Evolutionary conservation across 35 echinoderm and acorn worm genomes (phyloP).

Genomic region (Acanthaster planci): DNA sequence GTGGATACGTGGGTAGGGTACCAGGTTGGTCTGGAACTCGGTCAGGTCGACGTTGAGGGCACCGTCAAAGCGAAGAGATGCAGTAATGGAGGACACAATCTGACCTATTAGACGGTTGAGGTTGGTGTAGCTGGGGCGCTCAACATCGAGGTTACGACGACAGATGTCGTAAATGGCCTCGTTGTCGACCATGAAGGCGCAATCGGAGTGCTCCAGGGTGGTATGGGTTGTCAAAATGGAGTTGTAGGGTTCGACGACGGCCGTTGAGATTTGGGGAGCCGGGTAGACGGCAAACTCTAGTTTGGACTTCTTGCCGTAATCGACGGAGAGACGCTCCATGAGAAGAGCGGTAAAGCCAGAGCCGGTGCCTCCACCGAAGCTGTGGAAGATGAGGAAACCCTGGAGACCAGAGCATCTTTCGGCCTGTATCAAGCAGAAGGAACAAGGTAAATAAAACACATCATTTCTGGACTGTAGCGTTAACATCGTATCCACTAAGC

Average conservation of each 20-base stretch:
- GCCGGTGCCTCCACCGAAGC: constrained; percentile 67
- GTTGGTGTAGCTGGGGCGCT: constrained; percentile 51
- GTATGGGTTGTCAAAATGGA: constrained; percentile 80
- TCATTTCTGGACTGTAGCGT: no score
- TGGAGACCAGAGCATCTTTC: constrained; percentile 40
- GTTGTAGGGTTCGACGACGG: constrained; percentile 79
- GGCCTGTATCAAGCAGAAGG: background rate
- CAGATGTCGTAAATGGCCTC: constrained; percentile 86
- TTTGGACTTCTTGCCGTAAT: constrained; percentile 90
- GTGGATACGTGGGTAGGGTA: constrained; percentile 71
- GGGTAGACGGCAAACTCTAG: constrained; percentile 79
- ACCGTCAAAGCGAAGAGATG: constrained; percentile 71
- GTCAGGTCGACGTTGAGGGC: constrained; percentile 81
- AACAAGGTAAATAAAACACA: no score
- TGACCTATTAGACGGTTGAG: constrained; percentile 66
- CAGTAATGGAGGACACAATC: constrained; percentile 64
- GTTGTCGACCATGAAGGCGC: constrained; percentile 92
- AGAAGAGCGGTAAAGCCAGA: constrained; percentile 61
- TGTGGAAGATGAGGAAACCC: constrained; percentile 68
- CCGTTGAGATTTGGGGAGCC: constrained; percentile 74
- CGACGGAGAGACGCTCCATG: constrained; percentile 86
- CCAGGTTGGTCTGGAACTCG: constrained; percentile 78
- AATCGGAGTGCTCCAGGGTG: constrained; percentile 76
- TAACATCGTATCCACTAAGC: no score
- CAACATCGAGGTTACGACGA: constrained; percentile 67